These are phyloP conservation scores for Aphodius sticticus DNA, from an alignment of 2,888 invertebrate species.

Conservation along the genomic window DNA sequence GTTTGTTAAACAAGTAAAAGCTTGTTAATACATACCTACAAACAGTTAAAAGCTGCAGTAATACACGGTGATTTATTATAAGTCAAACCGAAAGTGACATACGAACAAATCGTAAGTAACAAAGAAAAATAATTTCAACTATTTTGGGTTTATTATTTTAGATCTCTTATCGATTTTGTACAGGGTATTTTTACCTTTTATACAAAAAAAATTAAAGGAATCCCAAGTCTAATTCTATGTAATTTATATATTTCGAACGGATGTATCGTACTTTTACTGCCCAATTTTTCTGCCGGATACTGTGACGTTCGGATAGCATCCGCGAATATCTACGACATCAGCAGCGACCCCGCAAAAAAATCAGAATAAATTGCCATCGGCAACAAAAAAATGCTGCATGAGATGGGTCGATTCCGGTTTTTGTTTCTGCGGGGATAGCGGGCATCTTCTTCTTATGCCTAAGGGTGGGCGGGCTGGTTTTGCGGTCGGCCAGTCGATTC, in stretches of 20 bases:
- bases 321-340: background rate
- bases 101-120: too few species aligned
- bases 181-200: too few species aligned
- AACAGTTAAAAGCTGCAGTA: too few species aligned
- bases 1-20: too few species aligned
- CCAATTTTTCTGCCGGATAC: background rate
- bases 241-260: background rate
- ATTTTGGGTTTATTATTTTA: too few species aligned
- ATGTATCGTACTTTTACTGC: background rate
- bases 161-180: too few species aligned
- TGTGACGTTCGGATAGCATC: background rate
- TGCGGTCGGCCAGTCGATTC: slow-evolving; percentile 17
- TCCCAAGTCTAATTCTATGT: background rate
- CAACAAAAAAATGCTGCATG: slow-evolving; percentile 18
- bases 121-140: too few species aligned
- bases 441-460: background rate
- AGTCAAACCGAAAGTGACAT: too few species aligned
- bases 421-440: slow-evolving; percentile 1
- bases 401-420: slow-evolving; percentile 18
- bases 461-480: background rate
- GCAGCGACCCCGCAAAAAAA: slow-evolving; percentile 9
- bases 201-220: too few species aligned
- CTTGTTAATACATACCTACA: too few species aligned
- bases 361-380: slow-evolving; percentile 22
- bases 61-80: too few species aligned